Conservation (phyloP, 1,140 invertebrate genomes). For the Portunus trituberculatus region DNA sequence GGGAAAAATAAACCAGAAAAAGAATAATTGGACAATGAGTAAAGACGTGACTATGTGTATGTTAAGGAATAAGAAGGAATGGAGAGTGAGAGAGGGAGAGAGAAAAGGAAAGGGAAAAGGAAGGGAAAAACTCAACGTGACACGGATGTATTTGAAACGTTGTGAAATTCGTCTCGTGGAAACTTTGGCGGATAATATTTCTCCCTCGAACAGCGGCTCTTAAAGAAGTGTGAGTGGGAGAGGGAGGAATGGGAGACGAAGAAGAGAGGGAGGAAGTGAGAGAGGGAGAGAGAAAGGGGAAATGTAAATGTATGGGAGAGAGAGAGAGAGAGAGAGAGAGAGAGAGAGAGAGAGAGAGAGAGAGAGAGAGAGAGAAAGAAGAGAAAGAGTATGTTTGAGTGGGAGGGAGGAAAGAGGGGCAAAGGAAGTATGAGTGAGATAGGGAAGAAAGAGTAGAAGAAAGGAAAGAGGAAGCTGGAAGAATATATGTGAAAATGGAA, state of each 20-base stretch:
- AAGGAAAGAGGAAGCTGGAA: not conserved
- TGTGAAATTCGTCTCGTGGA: not conserved
- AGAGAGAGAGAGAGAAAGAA: too few species aligned
- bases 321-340: not conserved
- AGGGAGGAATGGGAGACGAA: not conserved
- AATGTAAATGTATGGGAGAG: not conserved
- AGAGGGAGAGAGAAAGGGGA: not conserved
- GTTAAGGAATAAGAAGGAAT: not conserved
- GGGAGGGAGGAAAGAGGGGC: not conserved
- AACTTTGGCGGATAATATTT: not conserved
- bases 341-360: too few species aligned
- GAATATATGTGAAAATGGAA: not conserved
- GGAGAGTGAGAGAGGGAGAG: too few species aligned
- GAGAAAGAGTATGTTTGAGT: not conserved
- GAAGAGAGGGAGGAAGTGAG: not conserved
- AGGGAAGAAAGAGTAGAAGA: too few species aligned
- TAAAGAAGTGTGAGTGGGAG: not conserved
- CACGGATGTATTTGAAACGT: not conserved
- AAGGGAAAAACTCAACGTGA: not conserved
- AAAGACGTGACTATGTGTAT: not conserved
- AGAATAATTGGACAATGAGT: not conserved
- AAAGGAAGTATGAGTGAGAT: too few species aligned
- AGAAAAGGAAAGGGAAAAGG: not conserved
- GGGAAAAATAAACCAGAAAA: not conserved
- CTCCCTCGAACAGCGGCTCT: not conserved